Conservation (phyloP, 1,140 invertebrate genomes). For the Lutraria rhynchaena region DNA sequence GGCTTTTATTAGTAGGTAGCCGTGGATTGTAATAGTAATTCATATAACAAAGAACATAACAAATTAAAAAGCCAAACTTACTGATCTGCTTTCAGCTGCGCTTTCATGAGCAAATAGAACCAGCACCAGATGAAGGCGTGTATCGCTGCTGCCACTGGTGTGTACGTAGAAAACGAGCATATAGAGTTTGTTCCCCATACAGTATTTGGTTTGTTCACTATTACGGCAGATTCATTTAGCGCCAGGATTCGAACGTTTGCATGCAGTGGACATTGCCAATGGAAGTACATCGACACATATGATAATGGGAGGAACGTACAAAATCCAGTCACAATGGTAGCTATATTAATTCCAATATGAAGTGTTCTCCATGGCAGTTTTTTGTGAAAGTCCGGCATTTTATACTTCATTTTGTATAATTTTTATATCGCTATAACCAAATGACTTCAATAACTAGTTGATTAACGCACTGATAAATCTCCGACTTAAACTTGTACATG, state of each 20-base stretch:
- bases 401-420: no score
- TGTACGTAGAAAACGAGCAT: slow-evolving; percentile 40
- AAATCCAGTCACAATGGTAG: slow-evolving; percentile 51
- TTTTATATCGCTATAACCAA: no score
- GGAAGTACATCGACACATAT: slow-evolving; percentile 43
- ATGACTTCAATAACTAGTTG: no score
- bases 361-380: slow-evolving; percentile 35
- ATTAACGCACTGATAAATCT: no score
- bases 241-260: slow-evolving; percentile 12
- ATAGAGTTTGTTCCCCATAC: slow-evolving; percentile 23
- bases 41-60: not conserved
- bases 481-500: no score
- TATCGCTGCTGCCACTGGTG: slow-evolving; percentile 4
- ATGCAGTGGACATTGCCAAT: slow-evolving; percentile 32
- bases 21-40: no score
- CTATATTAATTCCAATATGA: slow-evolving; percentile 12
- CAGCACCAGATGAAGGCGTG: slow-evolving; percentile 57
- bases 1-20: no score
- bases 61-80: slow-evolving; percentile 19
- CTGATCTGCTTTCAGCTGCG: slow-evolving; percentile 42
- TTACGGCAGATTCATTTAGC: slow-evolving; percentile 18
- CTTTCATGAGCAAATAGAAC: slow-evolving; percentile 47
- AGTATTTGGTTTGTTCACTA: slow-evolving; percentile 28
- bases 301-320: slow-evolving; percentile 49
- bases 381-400: no score